Evolutionary conservation across 2,113 vertebrate species (phyloP).

Genomic region (Manacus vitellinus): DNA sequence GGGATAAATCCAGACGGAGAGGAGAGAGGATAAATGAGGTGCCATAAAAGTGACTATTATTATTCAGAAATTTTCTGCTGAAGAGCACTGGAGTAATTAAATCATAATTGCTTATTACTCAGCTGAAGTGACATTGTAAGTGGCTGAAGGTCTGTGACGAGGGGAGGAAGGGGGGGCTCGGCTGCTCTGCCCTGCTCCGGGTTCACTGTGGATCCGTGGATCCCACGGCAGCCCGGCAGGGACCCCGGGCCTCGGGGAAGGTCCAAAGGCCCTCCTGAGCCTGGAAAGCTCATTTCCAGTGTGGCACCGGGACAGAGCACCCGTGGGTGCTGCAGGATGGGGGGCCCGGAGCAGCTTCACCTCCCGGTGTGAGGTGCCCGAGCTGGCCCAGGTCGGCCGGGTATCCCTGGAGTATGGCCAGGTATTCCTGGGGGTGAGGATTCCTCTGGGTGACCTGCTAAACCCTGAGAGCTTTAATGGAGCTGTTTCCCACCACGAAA

Average conservation of each 20-base stretch:
- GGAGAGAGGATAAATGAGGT: slow-evolving; percentile 17
- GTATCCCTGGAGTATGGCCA: background rate
- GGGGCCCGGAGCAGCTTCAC: background rate
- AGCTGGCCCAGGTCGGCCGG: fast-evolving
- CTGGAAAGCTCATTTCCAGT: background rate
- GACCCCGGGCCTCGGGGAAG: fast-evolving
- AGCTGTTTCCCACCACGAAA: background rate
- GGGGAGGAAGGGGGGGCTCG: background rate
- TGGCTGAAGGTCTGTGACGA: background rate
- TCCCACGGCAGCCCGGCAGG: fast-evolving
- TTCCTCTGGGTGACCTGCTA: background rate
- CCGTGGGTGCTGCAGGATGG: background rate
- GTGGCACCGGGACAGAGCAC: background rate
- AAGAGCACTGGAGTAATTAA: slow-evolving; percentile 13
- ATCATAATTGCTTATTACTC: background rate
- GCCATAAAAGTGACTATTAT: slow-evolving; percentile 3
- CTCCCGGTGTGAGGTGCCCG: fast-evolving
- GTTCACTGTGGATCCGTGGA: background rate
- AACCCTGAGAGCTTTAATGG: background rate
- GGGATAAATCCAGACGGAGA: background rate
- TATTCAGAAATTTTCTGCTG: background rate
- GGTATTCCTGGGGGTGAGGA: background rate
- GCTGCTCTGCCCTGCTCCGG: fast-evolving
- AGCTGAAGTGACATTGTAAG: background rate
- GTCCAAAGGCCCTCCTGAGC: fast-evolving